Percentiles rank a stretch among this genome's conserved stretches.
These are phyloP conservation scores for Dastarcus helophoroides DNA, from an alignment of 2,888 invertebrate species.

Conservation along the genomic window DNA sequence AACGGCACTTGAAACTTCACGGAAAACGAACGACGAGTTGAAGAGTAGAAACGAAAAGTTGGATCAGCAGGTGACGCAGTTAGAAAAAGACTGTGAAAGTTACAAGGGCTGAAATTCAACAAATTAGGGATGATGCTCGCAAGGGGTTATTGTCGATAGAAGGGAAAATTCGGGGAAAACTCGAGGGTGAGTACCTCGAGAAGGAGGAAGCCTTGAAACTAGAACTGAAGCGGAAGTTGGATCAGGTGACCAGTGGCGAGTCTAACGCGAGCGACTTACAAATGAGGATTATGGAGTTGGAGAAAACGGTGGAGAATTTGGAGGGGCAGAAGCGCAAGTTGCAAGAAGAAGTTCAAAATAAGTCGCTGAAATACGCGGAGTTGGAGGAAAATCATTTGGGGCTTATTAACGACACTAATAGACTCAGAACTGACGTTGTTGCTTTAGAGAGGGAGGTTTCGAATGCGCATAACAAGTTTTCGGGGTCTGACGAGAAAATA, in stretches of 20 bases:
- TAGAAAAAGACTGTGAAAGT: constrained; percentile 9
- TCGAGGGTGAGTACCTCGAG: constrained; percentile 20
- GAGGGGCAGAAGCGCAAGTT: constrained; percentile 37
- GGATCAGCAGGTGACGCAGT: constrained; percentile 11
- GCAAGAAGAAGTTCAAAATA: constrained; percentile 25
- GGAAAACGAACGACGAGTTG: constrained; percentile 17
- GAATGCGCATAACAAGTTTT: constrained; percentile 13
- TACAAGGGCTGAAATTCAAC: constrained; percentile 4
- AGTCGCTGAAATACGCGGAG: constrained; percentile 19
- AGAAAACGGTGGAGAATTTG: constrained; percentile 17
- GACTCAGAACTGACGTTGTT: constrained; percentile 16
- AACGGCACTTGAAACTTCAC: not conserved
- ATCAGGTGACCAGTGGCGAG: constrained; percentile 20
- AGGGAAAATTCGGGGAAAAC: constrained; percentile 25
- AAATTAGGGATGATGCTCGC: constrained; percentile 38
- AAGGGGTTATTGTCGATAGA: constrained; percentile 28
- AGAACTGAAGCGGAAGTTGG: constrained; percentile 25
- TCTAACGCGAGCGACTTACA: constrained; percentile 35
- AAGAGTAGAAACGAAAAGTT: constrained; percentile 13
- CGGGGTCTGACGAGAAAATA: constrained; percentile 14
- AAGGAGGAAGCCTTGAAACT: constrained; percentile 21
- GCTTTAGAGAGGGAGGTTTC: constrained; percentile 19
- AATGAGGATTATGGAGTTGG: constrained; percentile 33
- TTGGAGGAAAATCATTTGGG: constrained; percentile 30
- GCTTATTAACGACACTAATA: constrained; percentile 25